Evolutionary conservation across 2,888 invertebrate genomes (phyloP).

Genomic region (Andrena praecox): DNA sequence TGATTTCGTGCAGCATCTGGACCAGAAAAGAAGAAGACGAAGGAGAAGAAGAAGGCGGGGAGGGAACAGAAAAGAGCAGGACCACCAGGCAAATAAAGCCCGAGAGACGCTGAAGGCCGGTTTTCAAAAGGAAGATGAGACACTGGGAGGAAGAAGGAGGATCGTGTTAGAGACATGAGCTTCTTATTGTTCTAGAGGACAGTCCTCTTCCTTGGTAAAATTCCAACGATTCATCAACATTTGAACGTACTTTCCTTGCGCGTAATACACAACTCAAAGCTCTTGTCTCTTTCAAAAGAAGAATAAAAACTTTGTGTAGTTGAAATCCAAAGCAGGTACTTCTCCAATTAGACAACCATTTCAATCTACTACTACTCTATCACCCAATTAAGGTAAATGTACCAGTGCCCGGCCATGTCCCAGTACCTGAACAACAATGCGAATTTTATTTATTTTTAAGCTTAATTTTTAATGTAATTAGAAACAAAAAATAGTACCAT

Average conservation of each 20-base stretch:
- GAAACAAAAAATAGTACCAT: no score
- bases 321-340: no score
- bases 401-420: no score
- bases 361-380: no score
- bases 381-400: no score
- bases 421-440: no score
- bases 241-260: neutral
- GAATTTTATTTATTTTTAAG: no score
- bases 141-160: constrained; percentile 37
- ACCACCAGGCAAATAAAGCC: constrained; percentile 61
- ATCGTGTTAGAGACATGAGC: constrained; percentile 21
- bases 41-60: constrained; percentile 8
- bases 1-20: constrained; percentile 76
- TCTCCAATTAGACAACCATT: no score
- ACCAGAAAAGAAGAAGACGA: constrained; percentile 49
- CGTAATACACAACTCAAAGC: no score
- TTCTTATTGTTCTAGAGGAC: constrained; percentile 50
- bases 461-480: no score
- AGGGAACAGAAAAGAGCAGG: constrained; percentile 50
- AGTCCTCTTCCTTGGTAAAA: constrained; percentile 16
- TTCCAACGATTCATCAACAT: constrained; percentile 26
- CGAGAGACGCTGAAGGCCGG: constrained; percentile 42
- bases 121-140: constrained; percentile 71
- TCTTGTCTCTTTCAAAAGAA: no score
- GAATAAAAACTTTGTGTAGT: no score